Evolutionary conservation across 2,113 vertebrate genomes (phyloP), one percentile per base, ranked within the genome.

Genomic region (Ochotona princeps): DNA sequence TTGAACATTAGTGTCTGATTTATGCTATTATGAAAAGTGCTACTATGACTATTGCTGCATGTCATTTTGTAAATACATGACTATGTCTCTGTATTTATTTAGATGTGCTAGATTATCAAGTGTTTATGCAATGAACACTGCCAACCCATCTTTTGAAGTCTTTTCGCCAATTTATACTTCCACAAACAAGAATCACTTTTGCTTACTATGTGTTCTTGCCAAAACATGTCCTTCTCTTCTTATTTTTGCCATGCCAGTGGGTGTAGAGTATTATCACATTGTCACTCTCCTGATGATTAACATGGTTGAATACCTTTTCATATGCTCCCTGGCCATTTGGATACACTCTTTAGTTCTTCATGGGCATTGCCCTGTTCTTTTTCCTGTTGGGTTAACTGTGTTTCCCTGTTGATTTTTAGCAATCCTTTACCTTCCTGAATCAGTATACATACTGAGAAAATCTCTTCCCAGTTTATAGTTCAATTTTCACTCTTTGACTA

Each of bases 401-500:
- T 72, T 88, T 73, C 54, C n/a, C 30, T 75, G 63, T 7, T 63
- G 44, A 83, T 25, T 74, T 95, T 30, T 67, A 70, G 35, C 15
- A 38, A 8, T 82, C 65, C 13, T 66, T 74, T 30, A 18, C 12
- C 54, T 13, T 13, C 26, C 38, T 49, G 21, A 49, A 61, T 80
- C 54, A 74, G 23, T 49, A 32, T 12, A 18, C n/a, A 3, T 14
- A 73, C 18, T 18, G 67, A 82, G 67, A 85, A 70, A 51, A 35
- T 11, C 20, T 78, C 26, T 47, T 78, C 61, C 26, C 5, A 57
- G 38, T 57, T 54, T 44, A 32, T 20, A 32, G 8, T 49, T 38
- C 35, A 49, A 0, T 89, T 88, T 83, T 74, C 18, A 76, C 21
- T 70, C 23, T 72, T 23, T 79, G 51, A 35, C 54, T 8, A 28